Evolutionary conservation across 2,113 vertebrate genomes (phyloP), one percentile per base, ranked within the genome.

Genomic region (Heloderma charlesbogerti): DNA sequence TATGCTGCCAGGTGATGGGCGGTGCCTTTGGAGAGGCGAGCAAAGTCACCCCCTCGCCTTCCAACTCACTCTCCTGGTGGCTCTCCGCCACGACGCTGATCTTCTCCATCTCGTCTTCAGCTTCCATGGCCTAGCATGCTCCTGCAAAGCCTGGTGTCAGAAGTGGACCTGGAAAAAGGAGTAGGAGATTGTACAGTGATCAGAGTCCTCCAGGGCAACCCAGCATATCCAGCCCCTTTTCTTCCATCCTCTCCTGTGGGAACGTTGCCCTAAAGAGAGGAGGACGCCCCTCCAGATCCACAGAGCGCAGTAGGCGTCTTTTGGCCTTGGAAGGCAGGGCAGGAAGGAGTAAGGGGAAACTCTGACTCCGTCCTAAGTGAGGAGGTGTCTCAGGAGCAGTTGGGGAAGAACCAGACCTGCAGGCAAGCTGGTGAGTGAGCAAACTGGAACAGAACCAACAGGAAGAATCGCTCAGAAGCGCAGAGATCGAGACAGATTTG

Each of bases 1-100:
- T 99, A 0, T 98, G 97, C 87, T 97, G 98, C 95, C 98, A 97
- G 18, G 91, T 87, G 51, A 93, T 84, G 2, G 37, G 78, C 0
- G 60, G 43, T 2, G 0, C 3, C n/a, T 89, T 75, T 9, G 94
- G 94, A 0, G 10, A 2, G 16, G 91, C 95, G n/a, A 37, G 88
- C 81, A 92, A 66, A 15, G 82, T 93, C 12, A 72, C 0, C 8
- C 88, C 92, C 37, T 40, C 1, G 0, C 51, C 93, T 51, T 88
- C 92, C 80, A 51, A 43, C 72, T 94, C 96, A 31, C 67, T 91
- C 0, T 89, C 93, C 1, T 90, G 89, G 29, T 88, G 90, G 34
- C 78, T 86, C 83, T 98, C 97, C 0, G 94, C 60, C 57, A 67
- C 93, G 60, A 98, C 94, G n/a, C 71, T 96, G 74, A 98, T 95